Percentiles rank a stretch among this genome's conserved stretches.
Conservation (phyloP, 1,140 invertebrate genomes). For the Mamestra configurata region DNA sequence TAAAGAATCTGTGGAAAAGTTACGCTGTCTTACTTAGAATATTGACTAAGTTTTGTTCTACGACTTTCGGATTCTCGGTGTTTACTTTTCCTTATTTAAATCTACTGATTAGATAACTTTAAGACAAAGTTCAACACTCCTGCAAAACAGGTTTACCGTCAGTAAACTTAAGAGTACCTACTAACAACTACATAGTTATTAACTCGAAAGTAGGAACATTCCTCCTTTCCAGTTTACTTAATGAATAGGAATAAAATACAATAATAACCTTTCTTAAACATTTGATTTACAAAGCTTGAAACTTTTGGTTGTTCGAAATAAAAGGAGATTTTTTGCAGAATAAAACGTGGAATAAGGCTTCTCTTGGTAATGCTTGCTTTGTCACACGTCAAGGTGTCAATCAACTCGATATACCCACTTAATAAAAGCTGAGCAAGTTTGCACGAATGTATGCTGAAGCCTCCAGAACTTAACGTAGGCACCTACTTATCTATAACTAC, state of each 20-base stretch:
- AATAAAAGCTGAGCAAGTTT: conserved; percentile 18
- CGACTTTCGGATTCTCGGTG: conserved; percentile 11
- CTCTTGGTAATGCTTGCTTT: neutral
- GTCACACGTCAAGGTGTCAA: conserved; percentile 7
- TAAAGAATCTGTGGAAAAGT: neutral
- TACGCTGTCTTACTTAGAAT: neutral
- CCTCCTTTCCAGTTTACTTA: conserved; percentile 9
- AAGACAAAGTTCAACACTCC: conserved; percentile 8
- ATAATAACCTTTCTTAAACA: conserved; percentile 16
- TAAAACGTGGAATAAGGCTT: neutral
- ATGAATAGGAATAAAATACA: conserved; percentile 11
- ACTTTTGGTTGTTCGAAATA: neutral
- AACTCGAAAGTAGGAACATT: too few relatives aligned
- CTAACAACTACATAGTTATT: neutral
- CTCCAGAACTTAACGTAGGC: neutral
- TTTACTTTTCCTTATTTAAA: conserved; percentile 32
- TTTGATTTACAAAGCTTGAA: too few relatives aligned
- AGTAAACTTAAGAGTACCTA: neutral
- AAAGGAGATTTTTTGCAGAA: neutral
- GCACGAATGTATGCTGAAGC: neutral
- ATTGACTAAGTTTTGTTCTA: conserved; percentile 15
- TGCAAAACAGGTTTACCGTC: neutral
- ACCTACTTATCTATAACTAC: neutral
- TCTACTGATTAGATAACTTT: conserved; percentile 41
- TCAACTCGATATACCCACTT: neutral